phyloP scores from a whole-genome alignment of 2,888 invertebrate species.

The Gandaritis pyraliata region DNA sequence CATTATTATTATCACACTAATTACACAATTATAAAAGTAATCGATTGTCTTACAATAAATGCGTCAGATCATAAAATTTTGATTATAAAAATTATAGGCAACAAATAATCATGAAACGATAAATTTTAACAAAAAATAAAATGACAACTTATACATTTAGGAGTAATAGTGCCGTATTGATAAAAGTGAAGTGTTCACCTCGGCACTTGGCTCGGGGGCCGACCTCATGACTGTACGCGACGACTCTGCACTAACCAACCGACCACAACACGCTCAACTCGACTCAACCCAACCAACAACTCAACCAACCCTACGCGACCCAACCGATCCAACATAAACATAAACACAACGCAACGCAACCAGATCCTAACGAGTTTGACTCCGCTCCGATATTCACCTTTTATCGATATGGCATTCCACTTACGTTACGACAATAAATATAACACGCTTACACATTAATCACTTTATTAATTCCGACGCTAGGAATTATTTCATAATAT shows the following conservation, averaged over 20 bases:
- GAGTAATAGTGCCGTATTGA: constrained; percentile 83
- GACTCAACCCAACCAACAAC: constrained; percentile 18
- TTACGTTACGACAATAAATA: constrained; percentile 84
- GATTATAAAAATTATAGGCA: constrained; percentile 81
- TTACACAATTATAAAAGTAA: constrained; percentile 84
- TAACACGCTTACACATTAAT: constrained; percentile 85
- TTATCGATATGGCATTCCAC: constrained; percentile 85
- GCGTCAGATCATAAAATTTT: constrained; percentile 85
- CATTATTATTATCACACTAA: constrained; percentile 83
- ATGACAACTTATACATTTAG: constrained; percentile 79
- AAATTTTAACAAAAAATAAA: constrained; percentile 79
- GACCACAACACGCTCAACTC: constrained; percentile 46
- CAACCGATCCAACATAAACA: constrained; percentile 69
- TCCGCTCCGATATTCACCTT: constrained; percentile 82
- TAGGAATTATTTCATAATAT: constrained; percentile 85
- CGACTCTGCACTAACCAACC: not conserved
- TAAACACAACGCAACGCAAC: constrained; percentile 68
- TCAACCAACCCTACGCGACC: constrained; percentile 57
- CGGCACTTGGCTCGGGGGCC: constrained; percentile 42
- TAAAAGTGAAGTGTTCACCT: constrained; percentile 78
- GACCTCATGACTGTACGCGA: constrained; percentile 32
- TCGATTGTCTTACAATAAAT: constrained; percentile 85
- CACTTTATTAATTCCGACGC: constrained; percentile 85
- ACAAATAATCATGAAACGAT: constrained; percentile 82
- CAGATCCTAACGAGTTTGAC: constrained; percentile 80